Base-by-base conservation (phyloP, 2,888 invertebrate species). In the Rotaria macrura region DNA sequence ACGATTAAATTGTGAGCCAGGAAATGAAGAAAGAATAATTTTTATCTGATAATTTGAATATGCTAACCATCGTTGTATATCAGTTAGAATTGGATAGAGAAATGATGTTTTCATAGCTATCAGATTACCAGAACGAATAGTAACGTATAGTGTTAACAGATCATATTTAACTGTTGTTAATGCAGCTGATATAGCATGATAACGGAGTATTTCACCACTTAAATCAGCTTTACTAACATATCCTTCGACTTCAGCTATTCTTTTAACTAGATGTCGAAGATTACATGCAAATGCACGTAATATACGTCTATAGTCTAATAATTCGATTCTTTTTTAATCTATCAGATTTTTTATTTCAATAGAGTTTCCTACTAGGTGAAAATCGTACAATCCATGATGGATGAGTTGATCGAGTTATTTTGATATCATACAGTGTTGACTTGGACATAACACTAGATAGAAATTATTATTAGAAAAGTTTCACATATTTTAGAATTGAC, bases 141-240 rank as follows among this genome's bases (percentile, higher is more conserved):
- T 79, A 40, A 79, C 38, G 43, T 79, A 79, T 43, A 79, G n/a
- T 43, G 74, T 79, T 38, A 79, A 23, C 17, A 79, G 43, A 43
- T 79, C 74, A 43, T 79, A 79, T 79, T 79, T 79, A 25, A 79
- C 43, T 43, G 74, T 79, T 25, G 74, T 79, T 79, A 79, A 40
- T 40, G 74, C 74, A 23, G 74, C 43, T 79, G 40, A 38, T 2
- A 79, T n/a, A 17, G 74, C 74, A 43, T 79, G 74, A 79, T 79
- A 79, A 43, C 74, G 74, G 25, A 79, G 6, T 10, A 79, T 79
- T 79, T 79, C 74, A 25, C 43, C 74, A 10, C 25, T 43, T 79
- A 79, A n/a, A 38, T 79, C 25, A 4, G 38, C 23, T 43, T 79
- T 40, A 23, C 1, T 14, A 38, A 79, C 20, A 79, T 79, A 29